Percentiles rank a stretch among this genome's conserved stretches.
These are phyloP conservation scores for Varanus komodoensis DNA, from an alignment of 2,113 vertebrate species.

Conservation along the genomic window DNA sequence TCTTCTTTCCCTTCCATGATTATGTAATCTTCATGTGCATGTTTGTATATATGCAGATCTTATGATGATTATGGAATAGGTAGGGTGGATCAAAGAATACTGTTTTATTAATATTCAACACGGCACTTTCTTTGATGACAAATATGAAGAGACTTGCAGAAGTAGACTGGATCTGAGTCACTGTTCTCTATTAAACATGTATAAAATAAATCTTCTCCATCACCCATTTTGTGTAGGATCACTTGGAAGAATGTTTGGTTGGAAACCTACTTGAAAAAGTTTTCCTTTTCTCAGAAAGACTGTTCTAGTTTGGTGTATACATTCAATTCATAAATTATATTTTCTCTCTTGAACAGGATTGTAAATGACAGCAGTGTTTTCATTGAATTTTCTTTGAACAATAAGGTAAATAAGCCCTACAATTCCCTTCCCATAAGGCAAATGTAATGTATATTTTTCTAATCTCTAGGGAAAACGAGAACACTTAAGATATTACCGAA, in stretches of 20 bases:
- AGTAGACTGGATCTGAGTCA: slow-evolving; percentile 54
- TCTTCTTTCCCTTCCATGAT: slow-evolving; percentile 47
- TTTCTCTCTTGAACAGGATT: slow-evolving; percentile 7
- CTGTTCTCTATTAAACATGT: slow-evolving; percentile 50
- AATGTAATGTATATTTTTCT: background rate
- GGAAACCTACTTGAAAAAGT: slow-evolving; percentile 54
- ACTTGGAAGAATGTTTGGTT: slow-evolving; percentile 30
- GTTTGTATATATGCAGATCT: slow-evolving; percentile 56
- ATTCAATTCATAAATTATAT: slow-evolving; percentile 23
- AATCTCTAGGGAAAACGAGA: background rate
- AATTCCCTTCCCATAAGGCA: background rate
- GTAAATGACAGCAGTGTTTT: background rate
- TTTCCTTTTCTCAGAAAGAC: slow-evolving; percentile 39
- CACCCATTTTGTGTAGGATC: slow-evolving; percentile 18
- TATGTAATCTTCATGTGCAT: slow-evolving; percentile 51
- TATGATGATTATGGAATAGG: slow-evolving; percentile 65
- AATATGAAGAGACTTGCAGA: slow-evolving; percentile 64
- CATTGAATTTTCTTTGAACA: slow-evolving; percentile 24
- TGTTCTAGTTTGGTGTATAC: slow-evolving; percentile 55
- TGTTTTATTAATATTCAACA: slow-evolving; percentile 73
- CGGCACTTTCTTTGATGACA: slow-evolving; percentile 69
- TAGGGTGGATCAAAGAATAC: slow-evolving; percentile 72
- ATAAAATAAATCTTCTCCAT: slow-evolving; percentile 1
- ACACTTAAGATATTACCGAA: background rate
- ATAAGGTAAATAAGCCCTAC: background rate